These are phyloP conservation scores for Hermaeophaga mercurialis DNA, from an alignment of 2,888 invertebrate species.

Conservation along the genomic window DNA sequence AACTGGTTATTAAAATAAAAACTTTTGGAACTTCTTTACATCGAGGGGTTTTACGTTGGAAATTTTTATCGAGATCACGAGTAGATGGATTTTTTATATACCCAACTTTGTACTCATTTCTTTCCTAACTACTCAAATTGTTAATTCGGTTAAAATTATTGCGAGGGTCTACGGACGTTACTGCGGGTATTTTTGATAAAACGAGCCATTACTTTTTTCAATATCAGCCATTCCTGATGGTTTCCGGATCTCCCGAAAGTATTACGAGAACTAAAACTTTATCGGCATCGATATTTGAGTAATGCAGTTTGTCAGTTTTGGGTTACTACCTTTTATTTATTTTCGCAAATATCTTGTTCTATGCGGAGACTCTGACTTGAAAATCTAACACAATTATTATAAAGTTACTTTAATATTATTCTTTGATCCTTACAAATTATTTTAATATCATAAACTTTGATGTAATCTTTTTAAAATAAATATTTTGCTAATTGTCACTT, in stretches of 20 bases:
- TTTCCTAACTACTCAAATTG: constrained; percentile 9
- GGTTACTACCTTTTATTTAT: no score
- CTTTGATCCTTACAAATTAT: no score
- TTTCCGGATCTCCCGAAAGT: neutral
- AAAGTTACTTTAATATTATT: no score
- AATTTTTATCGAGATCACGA: constrained; percentile 20
- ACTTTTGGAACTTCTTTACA: constrained; percentile 14
- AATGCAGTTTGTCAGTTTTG: no score
- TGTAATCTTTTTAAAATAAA: no score
- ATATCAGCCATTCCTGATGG: neutral
- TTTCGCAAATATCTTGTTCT: no score
- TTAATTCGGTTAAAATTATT: constrained; percentile 15
- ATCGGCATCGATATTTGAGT: no score
- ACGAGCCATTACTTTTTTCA: neutral
- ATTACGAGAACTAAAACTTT: neutral
- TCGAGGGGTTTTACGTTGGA: constrained; percentile 18
- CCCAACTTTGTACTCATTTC: constrained; percentile 12
- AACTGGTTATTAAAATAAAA: constrained; percentile 27
- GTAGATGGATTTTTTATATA: constrained; percentile 22
- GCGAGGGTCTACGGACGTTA: neutral
- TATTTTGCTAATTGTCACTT: no score
- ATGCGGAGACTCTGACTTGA: no score
- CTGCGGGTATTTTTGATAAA: neutral
- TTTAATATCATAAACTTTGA: no score
- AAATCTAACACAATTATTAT: no score